phyloP scores from a whole-genome alignment of 2,797 vertebrate genomes.

The Taeniopygia guttata region DNA sequence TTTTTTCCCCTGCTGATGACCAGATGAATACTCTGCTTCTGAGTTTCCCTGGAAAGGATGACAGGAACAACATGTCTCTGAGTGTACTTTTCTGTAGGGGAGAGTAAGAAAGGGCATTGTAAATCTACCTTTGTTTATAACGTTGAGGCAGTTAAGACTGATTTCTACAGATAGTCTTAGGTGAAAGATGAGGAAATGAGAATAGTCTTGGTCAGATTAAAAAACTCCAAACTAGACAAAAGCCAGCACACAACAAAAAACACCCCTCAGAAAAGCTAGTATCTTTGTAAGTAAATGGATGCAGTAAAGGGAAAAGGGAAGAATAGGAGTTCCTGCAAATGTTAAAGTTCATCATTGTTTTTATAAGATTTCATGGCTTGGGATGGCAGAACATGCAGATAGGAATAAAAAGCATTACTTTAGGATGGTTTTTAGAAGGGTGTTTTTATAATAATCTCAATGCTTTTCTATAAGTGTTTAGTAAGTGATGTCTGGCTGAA shows the following conservation, averaged over 20 bases:
- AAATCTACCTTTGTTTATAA: background rate
- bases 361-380: background rate
- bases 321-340: background rate
- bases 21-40: background rate
- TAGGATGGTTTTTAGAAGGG: background rate
- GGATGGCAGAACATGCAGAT: background rate
- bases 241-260: background rate
- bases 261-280: accelerated
- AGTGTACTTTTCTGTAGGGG: background rate
- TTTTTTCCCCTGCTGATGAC: background rate
- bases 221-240: background rate
- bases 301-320: background rate
- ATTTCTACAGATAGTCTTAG: background rate
- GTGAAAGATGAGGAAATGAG: background rate
- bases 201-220: background rate
- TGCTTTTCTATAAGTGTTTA: background rate
- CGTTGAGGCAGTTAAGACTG: background rate
- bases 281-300: background rate
- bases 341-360: background rate
- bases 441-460: background rate
- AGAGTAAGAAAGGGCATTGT: background rate
- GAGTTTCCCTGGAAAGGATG: background rate
- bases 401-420: background rate
- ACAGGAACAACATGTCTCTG: background rate
- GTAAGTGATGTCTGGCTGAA: background rate